A percentile compares a stretch with the other conserved stretches of the same genome.
Evolutionary conservation across 1,140 invertebrate genomes (phyloP).

Genomic region (Drosophila virilis): DNA sequence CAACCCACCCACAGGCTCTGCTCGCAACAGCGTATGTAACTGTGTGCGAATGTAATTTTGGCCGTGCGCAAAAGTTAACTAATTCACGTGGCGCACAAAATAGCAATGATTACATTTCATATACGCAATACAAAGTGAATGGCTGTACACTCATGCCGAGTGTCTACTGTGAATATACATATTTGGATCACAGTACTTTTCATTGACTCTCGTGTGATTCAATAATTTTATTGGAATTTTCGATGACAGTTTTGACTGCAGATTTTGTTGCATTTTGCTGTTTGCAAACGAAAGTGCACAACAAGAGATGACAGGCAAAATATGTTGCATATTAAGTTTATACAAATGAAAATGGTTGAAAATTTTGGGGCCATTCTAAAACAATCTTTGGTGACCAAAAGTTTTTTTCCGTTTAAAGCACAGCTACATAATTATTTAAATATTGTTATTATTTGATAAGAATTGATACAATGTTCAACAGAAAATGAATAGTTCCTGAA

Average conservation of each 20-base stretch:
- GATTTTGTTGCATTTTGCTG: constrained; percentile 1
- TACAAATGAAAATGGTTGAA: too few species aligned
- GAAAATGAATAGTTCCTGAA: too few species aligned
- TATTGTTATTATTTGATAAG: too few species aligned
- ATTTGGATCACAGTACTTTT: constrained; percentile 18
- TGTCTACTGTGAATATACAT: constrained; percentile 14
- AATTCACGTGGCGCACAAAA: constrained; percentile 46
- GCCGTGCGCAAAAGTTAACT: constrained; percentile 28
- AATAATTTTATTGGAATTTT: not conserved
- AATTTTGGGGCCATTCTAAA: too few species aligned
- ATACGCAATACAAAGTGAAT: constrained; percentile 32
- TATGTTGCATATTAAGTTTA: not conserved
- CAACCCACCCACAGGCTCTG: not conserved
- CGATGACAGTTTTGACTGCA: constrained; percentile 14
- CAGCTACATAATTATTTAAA: too few species aligned
- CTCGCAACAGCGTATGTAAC: not conserved
- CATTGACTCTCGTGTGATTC: constrained; percentile 24
- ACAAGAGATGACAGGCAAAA: constrained; percentile 4
- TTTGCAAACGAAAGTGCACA: not conserved
- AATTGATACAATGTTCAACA: too few species aligned
- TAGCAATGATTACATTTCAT: constrained; percentile 51
- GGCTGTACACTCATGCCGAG: constrained; percentile 4
- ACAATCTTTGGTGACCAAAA: too few species aligned
- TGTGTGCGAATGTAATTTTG: constrained; percentile 16
- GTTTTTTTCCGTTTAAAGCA: too few species aligned